phyloP scores from a whole-genome alignment of 2,113 vertebrate species.

The Laticauda colubrina region DNA sequence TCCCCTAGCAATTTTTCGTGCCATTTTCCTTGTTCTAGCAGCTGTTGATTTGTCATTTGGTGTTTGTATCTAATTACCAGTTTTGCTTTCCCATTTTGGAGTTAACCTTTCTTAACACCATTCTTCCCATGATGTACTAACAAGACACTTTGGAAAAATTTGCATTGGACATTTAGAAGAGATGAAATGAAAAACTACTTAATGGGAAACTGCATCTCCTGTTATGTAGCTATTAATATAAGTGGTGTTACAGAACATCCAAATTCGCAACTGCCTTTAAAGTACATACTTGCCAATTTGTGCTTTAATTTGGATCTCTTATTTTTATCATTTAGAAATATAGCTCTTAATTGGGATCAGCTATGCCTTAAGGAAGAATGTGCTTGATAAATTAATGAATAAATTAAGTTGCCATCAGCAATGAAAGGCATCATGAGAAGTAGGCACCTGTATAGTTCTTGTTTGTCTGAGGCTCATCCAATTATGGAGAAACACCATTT shows the following conservation, averaged over 20 bases:
- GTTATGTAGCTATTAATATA: conserved; percentile 57
- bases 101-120: conserved; percentile 10
- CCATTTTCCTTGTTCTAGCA: conserved; percentile 40
- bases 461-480: conserved; percentile 23
- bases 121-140: conserved; percentile 35
- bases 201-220: conserved; percentile 43
- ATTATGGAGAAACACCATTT: conserved; percentile 51
- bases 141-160: conserved; percentile 40
- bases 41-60: conserved; percentile 49
- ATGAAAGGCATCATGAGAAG: conserved; percentile 10
- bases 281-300: conserved; percentile 67
- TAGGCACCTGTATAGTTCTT: conserved; percentile 27
- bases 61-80: conserved; percentile 47
- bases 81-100: background rate
- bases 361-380: conserved; percentile 52
- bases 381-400: conserved; percentile 65
- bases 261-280: conserved; percentile 65
- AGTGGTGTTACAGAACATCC: conserved; percentile 48
- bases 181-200: conserved; percentile 44
- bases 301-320: conserved; percentile 61
- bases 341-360: conserved; percentile 64
- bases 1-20: conserved; percentile 30
- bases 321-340: conserved; percentile 63
- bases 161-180: conserved; percentile 30
- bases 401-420: conserved; percentile 40